Evolutionary conservation across 1,140 invertebrate genomes (phyloP).

Genomic region (Trichonephila clavipes): DNA sequence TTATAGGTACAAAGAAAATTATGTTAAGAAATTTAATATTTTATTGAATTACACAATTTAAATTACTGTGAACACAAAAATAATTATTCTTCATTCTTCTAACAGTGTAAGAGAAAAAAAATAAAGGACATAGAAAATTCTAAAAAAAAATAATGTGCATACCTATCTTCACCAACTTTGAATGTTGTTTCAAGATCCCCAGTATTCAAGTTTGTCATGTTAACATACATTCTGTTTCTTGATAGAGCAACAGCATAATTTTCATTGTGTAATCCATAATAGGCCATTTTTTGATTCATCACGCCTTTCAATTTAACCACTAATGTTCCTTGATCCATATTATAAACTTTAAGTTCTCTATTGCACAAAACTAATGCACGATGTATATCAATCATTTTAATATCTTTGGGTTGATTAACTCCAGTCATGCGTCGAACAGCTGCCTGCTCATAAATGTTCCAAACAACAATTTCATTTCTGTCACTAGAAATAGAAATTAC

Average conservation of each 20-base stretch:
- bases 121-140: background rate
- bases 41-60: too few species aligned
- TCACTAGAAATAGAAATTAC: slow-evolving; percentile 88
- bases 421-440: slow-evolving; percentile 85
- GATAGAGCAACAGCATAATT: slow-evolving; percentile 90
- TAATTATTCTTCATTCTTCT: too few species aligned
- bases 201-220: slow-evolving; percentile 91
- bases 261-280: slow-evolving; percentile 89
- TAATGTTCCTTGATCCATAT: slow-evolving; percentile 88
- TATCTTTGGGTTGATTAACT: slow-evolving; percentile 80
- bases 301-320: slow-evolving; percentile 89
- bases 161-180: slow-evolving; percentile 82
- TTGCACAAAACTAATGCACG: slow-evolving; percentile 90
- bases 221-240: slow-evolving; percentile 93
- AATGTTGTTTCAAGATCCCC: slow-evolving; percentile 93
- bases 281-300: slow-evolving; percentile 96
- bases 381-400: slow-evolving; percentile 84
- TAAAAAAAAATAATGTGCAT: background rate
- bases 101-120: too few species aligned
- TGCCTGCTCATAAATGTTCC: slow-evolving; percentile 83
- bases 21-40: too few species aligned
- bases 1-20: too few species aligned
- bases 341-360: slow-evolving; percentile 89
- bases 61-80: too few species aligned
- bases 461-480: slow-evolving; percentile 89